A percentile compares a stretch with the other conserved stretches of the same genome.
phyloP scores from a whole-genome alignment of 2,113 vertebrate species.

The Lagopus muta region DNA sequence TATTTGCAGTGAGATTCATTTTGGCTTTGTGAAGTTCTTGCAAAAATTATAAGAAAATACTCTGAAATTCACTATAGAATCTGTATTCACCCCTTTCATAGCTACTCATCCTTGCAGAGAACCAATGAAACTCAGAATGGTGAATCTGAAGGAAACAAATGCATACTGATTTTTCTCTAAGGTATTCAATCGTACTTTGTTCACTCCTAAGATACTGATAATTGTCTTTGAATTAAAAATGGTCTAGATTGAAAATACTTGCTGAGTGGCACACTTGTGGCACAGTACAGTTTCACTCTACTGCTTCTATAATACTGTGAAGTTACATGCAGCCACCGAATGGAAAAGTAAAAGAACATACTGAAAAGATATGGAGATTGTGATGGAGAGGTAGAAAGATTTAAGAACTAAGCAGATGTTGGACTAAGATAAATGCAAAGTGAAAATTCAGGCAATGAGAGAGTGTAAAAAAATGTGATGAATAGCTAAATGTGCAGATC shows the following conservation, averaged over 20 bases:
- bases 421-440: slow-evolving; percentile 42
- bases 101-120: neutral
- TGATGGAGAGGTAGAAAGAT: neutral
- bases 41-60: neutral
- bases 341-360: neutral
- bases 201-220: neutral
- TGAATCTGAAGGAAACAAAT: neutral
- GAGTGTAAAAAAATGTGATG: neutral
- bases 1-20: neutral
- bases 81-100: neutral
- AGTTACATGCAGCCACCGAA: neutral
- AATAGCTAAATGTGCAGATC: slow-evolving; percentile 32
- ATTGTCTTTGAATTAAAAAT: neutral
- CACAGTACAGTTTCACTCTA: neutral
- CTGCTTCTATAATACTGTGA: neutral
- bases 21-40: neutral
- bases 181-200: rapidly evolving
- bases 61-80: neutral
- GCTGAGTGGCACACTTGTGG: neutral
- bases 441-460: neutral
- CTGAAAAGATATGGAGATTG: neutral
- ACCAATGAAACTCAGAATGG: neutral
- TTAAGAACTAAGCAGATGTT: neutral
- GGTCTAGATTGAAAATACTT: neutral
- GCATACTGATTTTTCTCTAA: neutral